A percentile compares a stretch with the other conserved stretches of the same genome.
Conservation (phyloP, 2,888 invertebrate species). For the Leptodirus hochenwartii region DNA sequence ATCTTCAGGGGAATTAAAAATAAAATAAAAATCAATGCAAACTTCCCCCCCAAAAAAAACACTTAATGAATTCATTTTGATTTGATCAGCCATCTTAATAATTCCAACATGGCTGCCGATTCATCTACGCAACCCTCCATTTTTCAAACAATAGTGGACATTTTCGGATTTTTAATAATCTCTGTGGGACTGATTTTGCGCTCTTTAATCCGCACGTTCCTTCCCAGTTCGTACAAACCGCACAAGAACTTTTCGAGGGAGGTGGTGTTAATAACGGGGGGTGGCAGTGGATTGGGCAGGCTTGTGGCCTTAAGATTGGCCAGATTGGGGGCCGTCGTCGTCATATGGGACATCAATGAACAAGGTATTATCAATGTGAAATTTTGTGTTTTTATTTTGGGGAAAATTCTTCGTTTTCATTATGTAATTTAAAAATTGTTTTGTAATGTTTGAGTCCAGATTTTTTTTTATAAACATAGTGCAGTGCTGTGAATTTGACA, state of each 20-base stretch:
- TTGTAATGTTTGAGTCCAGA: no score
- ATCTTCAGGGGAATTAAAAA: no score
- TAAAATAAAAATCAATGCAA: no score
- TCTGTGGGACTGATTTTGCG: conserved; percentile 31
- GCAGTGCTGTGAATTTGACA: no score
- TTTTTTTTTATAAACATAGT: no score
- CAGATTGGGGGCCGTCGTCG: conserved; percentile 56
- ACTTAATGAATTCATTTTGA: no score
- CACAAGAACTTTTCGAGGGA: conserved; percentile 48
- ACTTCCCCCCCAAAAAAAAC: no score
- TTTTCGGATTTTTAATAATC: conserved; percentile 24
- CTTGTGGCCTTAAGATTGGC: conserved; percentile 57
- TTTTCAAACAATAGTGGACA: conserved; percentile 36
- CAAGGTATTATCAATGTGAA: conserved; percentile 38
- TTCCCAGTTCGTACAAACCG: conserved; percentile 40
- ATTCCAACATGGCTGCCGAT: no score
- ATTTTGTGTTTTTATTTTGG: not conserved
- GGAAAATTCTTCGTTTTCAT: not conserved
- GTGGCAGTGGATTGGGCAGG: conserved; percentile 72
- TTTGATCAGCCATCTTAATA: no score
- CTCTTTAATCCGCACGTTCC: conserved; percentile 25
- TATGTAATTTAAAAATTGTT: not conserved
- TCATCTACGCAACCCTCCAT: no score
- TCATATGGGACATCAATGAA: conserved; percentile 82
- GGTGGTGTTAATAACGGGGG: conserved; percentile 74